Conservation (phyloP, 2,888 invertebrate genomes). For the Aromia moschata region DNA sequence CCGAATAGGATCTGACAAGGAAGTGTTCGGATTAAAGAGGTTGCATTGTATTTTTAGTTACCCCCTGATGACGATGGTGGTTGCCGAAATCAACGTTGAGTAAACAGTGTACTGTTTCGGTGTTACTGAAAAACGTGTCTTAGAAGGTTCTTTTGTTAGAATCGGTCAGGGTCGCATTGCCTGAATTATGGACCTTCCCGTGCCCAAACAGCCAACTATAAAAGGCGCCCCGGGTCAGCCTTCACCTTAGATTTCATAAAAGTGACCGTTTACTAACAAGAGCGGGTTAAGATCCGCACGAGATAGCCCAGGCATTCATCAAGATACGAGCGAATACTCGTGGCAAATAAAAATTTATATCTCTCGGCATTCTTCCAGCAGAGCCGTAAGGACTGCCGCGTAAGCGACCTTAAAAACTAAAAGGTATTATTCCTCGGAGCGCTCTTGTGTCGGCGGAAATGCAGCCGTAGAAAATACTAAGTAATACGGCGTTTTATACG, state of each 20-base stretch:
- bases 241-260: too few species aligned
- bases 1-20: too few species aligned
- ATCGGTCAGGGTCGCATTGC: too few species aligned
- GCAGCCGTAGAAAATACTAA: constrained; percentile 12
- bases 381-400: constrained; percentile 1
- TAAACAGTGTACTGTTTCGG: not conserved
- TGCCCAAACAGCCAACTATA: too few species aligned
- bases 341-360: constrained; percentile 21
- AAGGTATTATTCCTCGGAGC: constrained; percentile 14
- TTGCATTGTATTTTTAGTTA: too few species aligned
- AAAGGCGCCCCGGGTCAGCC: too few species aligned
- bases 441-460: constrained; percentile 13
- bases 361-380: constrained; percentile 2
- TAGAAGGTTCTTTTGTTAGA: too few species aligned
- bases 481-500: constrained; percentile 1
- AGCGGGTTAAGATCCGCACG: not conserved
- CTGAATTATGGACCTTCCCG: too few species aligned
- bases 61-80: not conserved
- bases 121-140: not conserved
- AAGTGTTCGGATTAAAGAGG: too few species aligned
- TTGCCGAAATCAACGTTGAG: not conserved
- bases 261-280: too few species aligned
- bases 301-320: constrained; percentile 3
- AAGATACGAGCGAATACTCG: constrained; percentile 8
- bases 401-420: constrained; percentile 2